A percentile compares a stretch with the other conserved stretches of the same genome.
Evolutionary conservation across 2,797 vertebrate genomes (phyloP).

Genomic region (Ceryle rudis): DNA sequence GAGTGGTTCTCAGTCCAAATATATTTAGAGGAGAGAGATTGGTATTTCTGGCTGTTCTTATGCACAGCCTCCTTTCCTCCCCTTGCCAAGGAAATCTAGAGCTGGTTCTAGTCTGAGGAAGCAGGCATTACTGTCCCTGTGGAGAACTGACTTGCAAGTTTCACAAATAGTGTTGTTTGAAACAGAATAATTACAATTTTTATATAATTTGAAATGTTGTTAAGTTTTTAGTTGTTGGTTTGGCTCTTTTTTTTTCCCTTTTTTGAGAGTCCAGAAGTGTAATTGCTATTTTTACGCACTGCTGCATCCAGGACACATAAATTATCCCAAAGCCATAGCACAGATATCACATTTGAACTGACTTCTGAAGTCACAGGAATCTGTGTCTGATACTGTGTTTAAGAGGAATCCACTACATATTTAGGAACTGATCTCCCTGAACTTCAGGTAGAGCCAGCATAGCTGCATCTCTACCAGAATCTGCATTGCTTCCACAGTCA

Average conservation of each 20-base stretch:
- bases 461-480: background rate
- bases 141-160: background rate
- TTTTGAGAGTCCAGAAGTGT: background rate
- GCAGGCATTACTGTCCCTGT: background rate
- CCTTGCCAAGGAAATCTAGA: background rate
- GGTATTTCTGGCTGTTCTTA: background rate
- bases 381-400: background rate
- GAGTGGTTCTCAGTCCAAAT: conserved; percentile 1
- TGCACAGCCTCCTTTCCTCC: background rate
- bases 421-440: background rate
- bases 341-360: background rate
- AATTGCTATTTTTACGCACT: background rate
- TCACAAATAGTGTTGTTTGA: background rate
- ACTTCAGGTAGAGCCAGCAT: background rate
- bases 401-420: background rate
- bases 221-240: background rate
- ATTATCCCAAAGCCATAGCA: background rate
- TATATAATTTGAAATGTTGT: background rate
- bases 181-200: background rate
- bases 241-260: no score
- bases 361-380: background rate
- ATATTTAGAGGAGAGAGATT: background rate
- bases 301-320: background rate
- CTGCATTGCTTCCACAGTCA: background rate
- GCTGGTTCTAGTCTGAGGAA: background rate